Percentiles rank a stretch among this genome's conserved stretches.
Conservation (phyloP, 2,113 vertebrate species). For the Percopsis transmontana region DNA sequence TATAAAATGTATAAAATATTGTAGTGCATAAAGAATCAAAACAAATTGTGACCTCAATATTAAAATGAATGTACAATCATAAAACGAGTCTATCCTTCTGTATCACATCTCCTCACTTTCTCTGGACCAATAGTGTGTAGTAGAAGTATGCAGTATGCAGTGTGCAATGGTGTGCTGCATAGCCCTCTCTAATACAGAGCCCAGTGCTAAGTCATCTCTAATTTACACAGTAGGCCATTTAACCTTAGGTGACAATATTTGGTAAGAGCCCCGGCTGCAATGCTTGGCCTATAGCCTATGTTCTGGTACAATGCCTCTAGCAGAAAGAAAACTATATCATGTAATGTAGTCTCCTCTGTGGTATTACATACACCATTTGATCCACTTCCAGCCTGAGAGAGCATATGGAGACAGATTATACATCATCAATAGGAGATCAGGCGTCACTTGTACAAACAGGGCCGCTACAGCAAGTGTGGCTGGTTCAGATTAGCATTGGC, state of each 20-base stretch:
- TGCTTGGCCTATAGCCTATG: conserved; percentile 29
- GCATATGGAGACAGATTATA: conserved; percentile 11
- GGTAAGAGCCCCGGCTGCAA: conserved; percentile 31
- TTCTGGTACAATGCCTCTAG: conserved; percentile 18
- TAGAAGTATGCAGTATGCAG: background rate
- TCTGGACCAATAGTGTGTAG: conserved; percentile 25
- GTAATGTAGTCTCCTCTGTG: background rate
- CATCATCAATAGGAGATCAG: conserved; percentile 16
- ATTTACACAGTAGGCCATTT: conserved; percentile 65
- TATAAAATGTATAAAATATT: too few species aligned
- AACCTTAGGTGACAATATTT: conserved; percentile 62
- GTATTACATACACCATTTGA: conserved; percentile 7
- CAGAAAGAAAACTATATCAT: background rate
- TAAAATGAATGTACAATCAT: too few species aligned
- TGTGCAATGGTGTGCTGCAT: conserved; percentile 15
- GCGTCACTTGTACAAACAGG: conserved; percentile 18
- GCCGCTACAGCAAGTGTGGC: background rate
- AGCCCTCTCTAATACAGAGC: conserved; percentile 43
- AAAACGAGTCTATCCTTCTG: conserved; percentile 21
- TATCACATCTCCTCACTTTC: conserved; percentile 11
- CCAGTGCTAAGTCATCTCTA: conserved; percentile 67
- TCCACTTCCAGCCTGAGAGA: conserved; percentile 18
- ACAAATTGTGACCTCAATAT: too few species aligned
- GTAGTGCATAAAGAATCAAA: too few species aligned
- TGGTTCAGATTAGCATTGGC: conserved; percentile 16